phyloP scores from a whole-genome alignment of 2,888 invertebrate genomes.

The Apomyelois bistriatella region DNA sequence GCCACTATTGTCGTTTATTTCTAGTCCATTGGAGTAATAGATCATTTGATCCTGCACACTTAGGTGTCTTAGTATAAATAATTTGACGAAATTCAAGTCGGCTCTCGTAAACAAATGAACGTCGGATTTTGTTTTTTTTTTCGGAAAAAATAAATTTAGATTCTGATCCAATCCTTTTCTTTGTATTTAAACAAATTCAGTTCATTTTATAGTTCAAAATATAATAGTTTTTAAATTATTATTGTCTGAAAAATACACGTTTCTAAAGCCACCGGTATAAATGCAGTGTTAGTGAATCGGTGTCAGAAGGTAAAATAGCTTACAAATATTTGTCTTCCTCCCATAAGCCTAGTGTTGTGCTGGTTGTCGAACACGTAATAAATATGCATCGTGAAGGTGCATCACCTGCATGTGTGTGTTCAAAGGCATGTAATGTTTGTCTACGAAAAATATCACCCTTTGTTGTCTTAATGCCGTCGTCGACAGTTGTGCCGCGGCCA shows the following conservation, averaged over 20 bases:
- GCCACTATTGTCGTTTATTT: too few species aligned
- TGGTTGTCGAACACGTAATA: conserved; percentile 69
- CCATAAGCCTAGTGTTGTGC: conserved; percentile 58
- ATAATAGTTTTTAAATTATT: too few species aligned
- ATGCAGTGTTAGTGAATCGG: conserved; percentile 25
- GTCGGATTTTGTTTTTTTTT: too few species aligned
- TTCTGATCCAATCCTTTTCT: too few species aligned
- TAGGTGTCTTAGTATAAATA: too few species aligned
- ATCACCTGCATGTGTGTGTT: conserved; percentile 61
- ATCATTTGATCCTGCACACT: too few species aligned
- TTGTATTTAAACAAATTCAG: too few species aligned
- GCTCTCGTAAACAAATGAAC: too few species aligned
- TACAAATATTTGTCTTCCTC: conserved; percentile 57
- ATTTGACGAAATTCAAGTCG: too few species aligned
- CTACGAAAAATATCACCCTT: conserved; percentile 71
- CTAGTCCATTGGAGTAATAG: too few species aligned
- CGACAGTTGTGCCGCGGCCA: conserved; percentile 36
- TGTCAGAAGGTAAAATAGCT: conserved; percentile 43
- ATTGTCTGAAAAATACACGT: not conserved
- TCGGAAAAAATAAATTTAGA: too few species aligned
- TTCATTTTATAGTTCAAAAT: too few species aligned
- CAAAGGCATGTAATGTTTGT: conserved; percentile 65
- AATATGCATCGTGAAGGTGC: conserved; percentile 70
- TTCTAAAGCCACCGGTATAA: conserved; percentile 9
- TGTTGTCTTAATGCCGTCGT: conserved; percentile 61